Conservation (phyloP, 2,888 invertebrate genomes). For the Acanthacorydalis orientalis region DNA sequence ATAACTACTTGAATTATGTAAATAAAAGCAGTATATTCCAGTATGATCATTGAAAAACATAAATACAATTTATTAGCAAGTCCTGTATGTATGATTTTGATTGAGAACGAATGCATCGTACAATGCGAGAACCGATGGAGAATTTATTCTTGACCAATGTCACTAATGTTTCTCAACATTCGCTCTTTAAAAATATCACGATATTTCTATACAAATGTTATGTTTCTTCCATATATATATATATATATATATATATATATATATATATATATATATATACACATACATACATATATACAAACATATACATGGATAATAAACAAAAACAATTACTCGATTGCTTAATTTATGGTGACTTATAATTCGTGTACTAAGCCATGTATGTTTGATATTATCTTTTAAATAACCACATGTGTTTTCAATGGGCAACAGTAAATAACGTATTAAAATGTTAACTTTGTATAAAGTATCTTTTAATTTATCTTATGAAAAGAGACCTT, state of each 20-base stretch:
- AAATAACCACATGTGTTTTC: background rate
- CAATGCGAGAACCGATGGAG: no score
- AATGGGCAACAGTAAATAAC: background rate
- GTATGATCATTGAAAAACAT: no score
- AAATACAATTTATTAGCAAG: no score
- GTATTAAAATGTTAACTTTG: background rate
- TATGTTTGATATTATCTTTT: background rate
- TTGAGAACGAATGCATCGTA: no score
- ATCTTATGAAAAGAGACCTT: background rate
- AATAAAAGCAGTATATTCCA: no score
- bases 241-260: slow-evolving; percentile 5
- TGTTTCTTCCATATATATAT: no score
- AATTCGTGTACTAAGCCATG: background rate
- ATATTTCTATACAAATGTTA: no score
- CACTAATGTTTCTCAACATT: no score
- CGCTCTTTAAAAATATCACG: no score
- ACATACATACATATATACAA: slow-evolving; percentile 4
- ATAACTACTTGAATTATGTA: no score
- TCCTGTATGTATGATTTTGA: no score
- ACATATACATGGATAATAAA: slow-evolving; percentile 2
- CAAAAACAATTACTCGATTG: background rate
- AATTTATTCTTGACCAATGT: no score
- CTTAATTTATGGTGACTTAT: slow-evolving; percentile 1
- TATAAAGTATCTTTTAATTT: background rate
- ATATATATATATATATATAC: slow-evolving; percentile 5